A percentile compares a stretch with the other conserved stretches of the same genome.
Evolutionary conservation across 2,113 vertebrate species (phyloP).

Genomic region (Urocitellus parryii): DNA sequence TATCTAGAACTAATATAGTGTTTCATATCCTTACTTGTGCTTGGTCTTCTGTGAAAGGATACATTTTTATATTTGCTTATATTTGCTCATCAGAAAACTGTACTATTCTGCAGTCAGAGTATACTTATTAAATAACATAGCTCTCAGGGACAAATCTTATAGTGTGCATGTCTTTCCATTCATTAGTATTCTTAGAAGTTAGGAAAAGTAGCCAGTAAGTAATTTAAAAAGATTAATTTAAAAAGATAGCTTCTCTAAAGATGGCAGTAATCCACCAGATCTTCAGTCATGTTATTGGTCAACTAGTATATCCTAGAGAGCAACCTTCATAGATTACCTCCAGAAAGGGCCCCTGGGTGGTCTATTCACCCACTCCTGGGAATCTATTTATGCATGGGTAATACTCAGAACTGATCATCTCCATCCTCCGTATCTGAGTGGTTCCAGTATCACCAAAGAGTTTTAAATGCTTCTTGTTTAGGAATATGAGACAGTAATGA

Average conservation of each 20-base stretch:
- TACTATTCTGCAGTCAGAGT: not conserved
- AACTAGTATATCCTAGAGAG: not conserved
- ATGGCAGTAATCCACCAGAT: constrained; percentile 11
- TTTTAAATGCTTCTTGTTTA: constrained; percentile 80
- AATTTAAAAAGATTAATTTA: constrained; percentile 55
- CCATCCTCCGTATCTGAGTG: not conserved
- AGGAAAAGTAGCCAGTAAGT: constrained; percentile 46
- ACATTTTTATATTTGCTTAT: too few species aligned
- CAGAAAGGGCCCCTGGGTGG: not conserved
- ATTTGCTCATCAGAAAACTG: constrained; percentile 19
- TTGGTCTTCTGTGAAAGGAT: too few species aligned
- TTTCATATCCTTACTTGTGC: not conserved
- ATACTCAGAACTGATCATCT: not conserved
- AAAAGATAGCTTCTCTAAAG: not conserved
- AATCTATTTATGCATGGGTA: not conserved
- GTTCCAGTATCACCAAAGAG: constrained; percentile 10
- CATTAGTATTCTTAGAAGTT: constrained; percentile 41
- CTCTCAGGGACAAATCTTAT: not conserved
- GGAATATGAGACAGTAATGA: constrained; percentile 99
- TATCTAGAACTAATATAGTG: not conserved
- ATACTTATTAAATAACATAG: not conserved
- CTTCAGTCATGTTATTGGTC: not conserved
- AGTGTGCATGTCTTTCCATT: constrained; percentile 26
- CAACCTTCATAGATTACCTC: constrained; percentile 9
- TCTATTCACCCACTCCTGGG: not conserved